These are phyloP conservation scores for Conopomorpha cramerella DNA, from an alignment of 1,140 invertebrate genomes.

Conservation along the genomic window DNA sequence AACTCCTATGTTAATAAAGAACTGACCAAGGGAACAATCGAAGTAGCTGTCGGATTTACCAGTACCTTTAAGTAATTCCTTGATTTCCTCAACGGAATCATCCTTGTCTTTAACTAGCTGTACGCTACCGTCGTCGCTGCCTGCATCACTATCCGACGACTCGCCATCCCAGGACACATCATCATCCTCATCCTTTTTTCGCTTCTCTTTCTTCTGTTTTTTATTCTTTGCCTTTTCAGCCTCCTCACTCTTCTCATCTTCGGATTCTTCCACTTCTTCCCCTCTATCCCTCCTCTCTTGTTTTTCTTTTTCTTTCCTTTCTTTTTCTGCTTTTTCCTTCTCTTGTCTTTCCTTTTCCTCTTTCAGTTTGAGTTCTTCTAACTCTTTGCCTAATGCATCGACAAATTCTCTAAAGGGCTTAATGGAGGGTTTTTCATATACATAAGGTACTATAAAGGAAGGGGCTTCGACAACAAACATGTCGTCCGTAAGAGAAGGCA, in stretches of 20 bases:
- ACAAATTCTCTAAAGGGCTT: constrained; percentile 79
- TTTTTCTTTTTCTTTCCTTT: constrained; percentile 37
- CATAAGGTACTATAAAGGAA: constrained; percentile 88
- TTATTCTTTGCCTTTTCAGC: constrained; percentile 34
- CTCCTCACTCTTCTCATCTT: constrained; percentile 22
- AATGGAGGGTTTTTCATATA: constrained; percentile 84
- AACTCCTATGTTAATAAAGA: constrained; percentile 90
- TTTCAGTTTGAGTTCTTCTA: constrained; percentile 60
- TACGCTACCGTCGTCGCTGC: constrained; percentile 50
- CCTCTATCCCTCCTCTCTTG: constrained; percentile 55
- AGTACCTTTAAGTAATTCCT: constrained; percentile 44
- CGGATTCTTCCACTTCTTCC: constrained; percentile 21
- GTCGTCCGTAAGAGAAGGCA: constrained; percentile 82
- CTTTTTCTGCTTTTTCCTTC: constrained; percentile 48
- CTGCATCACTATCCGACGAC: constrained; percentile 58
- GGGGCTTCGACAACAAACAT: constrained; percentile 90
- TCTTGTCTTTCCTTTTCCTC: constrained; percentile 47
- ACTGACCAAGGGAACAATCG: constrained; percentile 85
- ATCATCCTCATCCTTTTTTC: constrained; percentile 35
- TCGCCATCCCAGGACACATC: constrained; percentile 57
- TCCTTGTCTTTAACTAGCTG: constrained; percentile 62
- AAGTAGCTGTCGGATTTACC: constrained; percentile 71
- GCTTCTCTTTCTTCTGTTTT: constrained; percentile 45
- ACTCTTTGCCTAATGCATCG: constrained; percentile 68
- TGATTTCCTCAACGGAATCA: constrained; percentile 51